phyloP scores from a whole-genome alignment of 2,113 vertebrate species.

The Chionodraco myersi region DNA sequence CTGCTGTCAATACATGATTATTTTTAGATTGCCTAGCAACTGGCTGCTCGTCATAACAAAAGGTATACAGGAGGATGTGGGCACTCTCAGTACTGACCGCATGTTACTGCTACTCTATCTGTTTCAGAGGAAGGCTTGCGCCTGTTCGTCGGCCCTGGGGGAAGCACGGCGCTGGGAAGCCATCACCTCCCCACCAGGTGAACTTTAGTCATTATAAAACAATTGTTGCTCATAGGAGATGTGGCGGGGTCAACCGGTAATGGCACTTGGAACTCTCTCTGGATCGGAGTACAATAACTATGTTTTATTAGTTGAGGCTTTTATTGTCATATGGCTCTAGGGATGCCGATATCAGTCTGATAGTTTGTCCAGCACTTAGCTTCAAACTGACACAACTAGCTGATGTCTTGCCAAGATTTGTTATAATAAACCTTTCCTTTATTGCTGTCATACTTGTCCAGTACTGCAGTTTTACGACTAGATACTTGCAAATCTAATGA shows the following conservation, averaged over 20 bases:
- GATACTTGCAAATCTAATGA: neutral
- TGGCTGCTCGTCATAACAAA: slow-evolving; percentile 59
- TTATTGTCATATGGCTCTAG: neutral
- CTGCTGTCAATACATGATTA: slow-evolving; percentile 73
- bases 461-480: neutral
- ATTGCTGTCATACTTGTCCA: neutral
- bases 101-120: slow-evolving; percentile 32
- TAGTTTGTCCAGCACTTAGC: neutral
- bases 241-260: neutral
- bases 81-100: slow-evolving; percentile 25
- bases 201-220: neutral
- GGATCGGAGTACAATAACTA: neutral
- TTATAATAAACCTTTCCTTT: neutral
- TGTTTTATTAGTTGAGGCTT: neutral
- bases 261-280: neutral
- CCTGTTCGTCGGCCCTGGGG: slow-evolving; percentile 96
- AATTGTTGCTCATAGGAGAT: neutral
- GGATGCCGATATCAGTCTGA: neutral
- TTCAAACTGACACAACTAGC: neutral
- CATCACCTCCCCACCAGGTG: slow-evolving; percentile 93
- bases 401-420: neutral
- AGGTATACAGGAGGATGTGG: slow-evolving; percentile 39
- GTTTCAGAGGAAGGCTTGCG: slow-evolving; percentile 96
- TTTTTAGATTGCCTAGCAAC: slow-evolving; percentile 81
- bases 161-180: slow-evolving; percentile 94